Conservation (phyloP, 2,797 vertebrate genomes). For the Diglossa cyanea region DNA sequence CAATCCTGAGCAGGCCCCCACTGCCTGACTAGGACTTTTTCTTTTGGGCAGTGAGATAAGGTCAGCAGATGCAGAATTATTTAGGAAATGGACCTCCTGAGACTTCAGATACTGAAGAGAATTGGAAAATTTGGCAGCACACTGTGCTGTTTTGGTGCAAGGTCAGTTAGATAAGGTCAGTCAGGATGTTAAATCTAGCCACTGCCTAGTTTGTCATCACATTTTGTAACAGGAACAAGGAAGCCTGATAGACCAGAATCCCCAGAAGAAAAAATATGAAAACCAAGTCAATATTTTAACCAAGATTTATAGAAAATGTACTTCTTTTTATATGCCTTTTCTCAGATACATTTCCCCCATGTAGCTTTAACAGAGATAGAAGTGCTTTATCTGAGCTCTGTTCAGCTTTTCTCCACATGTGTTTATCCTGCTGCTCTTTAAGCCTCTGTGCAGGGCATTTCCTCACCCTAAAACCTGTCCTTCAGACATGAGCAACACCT, state of each 20-base stretch:
- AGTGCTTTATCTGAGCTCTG: background rate
- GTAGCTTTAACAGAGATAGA: background rate
- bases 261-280: background rate
- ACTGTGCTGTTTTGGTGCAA: constrained; percentile 56
- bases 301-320: background rate
- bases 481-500: background rate
- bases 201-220: constrained; percentile 53
- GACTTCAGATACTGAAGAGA: constrained; percentile 19
- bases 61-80: constrained; percentile 1
- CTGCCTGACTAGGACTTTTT: background rate
- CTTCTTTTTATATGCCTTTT: background rate
- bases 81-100: constrained; percentile 14
- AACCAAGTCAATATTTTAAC: background rate
- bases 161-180: constrained; percentile 57
- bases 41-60: background rate
- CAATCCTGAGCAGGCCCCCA: background rate
- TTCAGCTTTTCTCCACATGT: background rate
- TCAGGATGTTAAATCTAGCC: constrained; percentile 30
- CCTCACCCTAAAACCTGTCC: background rate
- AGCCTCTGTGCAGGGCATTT: background rate
- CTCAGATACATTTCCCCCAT: background rate
- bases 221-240: constrained; percentile 41
- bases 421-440: background rate
- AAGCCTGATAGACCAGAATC: background rate
- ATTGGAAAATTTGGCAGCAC: constrained; percentile 53